phyloP scores from a whole-genome alignment of 2,888 invertebrate species.

The Ecliptopera silaceata region DNA sequence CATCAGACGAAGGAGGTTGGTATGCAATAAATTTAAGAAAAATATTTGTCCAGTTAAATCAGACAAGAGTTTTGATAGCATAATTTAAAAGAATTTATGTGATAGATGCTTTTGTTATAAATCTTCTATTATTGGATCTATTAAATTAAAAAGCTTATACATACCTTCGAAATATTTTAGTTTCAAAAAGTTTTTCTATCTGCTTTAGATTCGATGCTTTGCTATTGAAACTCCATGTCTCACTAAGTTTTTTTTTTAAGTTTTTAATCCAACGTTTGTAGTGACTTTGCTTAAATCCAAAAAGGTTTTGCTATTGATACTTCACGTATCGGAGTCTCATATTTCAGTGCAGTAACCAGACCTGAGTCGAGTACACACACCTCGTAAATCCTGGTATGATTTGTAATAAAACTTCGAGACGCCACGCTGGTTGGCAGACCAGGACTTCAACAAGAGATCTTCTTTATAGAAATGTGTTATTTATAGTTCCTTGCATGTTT shows the following conservation, averaged over 20 bases:
- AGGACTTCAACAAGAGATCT: constrained; percentile 35
- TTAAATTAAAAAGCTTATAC: neutral
- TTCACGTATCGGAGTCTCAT: constrained; percentile 46
- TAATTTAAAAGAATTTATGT: constrained; percentile 17
- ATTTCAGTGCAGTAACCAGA: constrained; percentile 49
- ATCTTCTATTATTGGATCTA: constrained; percentile 13
- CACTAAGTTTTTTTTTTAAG: too few species aligned
- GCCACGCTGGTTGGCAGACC: constrained; percentile 38
- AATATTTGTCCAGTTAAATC: constrained; percentile 17
- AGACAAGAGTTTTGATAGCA: constrained; percentile 14
- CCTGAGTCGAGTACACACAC: constrained; percentile 52
- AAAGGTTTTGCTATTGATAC: constrained; percentile 23
- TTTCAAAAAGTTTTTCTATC: neutral
- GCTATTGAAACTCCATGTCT: too few species aligned
- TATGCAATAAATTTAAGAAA: constrained; percentile 19
- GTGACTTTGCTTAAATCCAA: neutral
- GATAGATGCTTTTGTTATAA: constrained; percentile 2
- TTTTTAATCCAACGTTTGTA: too few species aligned
- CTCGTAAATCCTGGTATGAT: constrained; percentile 59
- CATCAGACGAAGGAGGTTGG: constrained; percentile 14
- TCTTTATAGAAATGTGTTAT: constrained; percentile 38
- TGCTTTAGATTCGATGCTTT: too few species aligned
- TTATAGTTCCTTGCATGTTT: constrained; percentile 20
- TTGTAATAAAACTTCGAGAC: constrained; percentile 55
- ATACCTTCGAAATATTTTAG: neutral